Evolutionary conservation across 2,888 invertebrate genomes (phyloP).

Genomic region (Nomada hirtipes): DNA sequence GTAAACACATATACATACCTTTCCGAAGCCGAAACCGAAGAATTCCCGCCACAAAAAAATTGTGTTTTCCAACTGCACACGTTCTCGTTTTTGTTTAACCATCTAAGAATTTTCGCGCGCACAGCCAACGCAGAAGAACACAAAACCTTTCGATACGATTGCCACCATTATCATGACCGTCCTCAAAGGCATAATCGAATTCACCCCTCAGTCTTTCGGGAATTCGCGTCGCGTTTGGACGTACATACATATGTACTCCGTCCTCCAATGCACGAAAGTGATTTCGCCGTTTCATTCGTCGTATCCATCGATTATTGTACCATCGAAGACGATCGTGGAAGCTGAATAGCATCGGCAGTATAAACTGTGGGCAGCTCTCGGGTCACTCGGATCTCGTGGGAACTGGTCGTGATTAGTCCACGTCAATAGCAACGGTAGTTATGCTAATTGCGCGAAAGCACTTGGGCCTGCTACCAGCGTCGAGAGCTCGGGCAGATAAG

Average conservation of each 20-base stretch:
- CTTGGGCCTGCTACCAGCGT: constrained; percentile 73
- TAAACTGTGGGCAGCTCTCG: constrained; percentile 55
- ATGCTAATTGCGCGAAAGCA: constrained; percentile 81
- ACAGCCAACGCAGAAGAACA: neutral
- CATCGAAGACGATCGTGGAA: constrained; percentile 51
- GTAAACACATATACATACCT: neutral
- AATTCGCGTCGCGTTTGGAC: neutral
- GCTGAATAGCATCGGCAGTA: constrained; percentile 40
- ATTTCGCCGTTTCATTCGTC: constrained; percentile 42
- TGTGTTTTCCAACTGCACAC: neutral
- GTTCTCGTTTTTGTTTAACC: too few relatives aligned
- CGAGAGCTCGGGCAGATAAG: constrained; percentile 61
- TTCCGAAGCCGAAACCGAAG: neutral
- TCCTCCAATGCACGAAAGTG: constrained; percentile 31
- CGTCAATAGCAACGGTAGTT: constrained; percentile 80
- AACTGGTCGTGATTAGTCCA: constrained; percentile 81
- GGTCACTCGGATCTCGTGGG: constrained; percentile 78
- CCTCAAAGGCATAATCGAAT: neutral
- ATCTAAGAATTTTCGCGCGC: too few relatives aligned
- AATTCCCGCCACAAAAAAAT: neutral
- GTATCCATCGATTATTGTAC: constrained; percentile 66
- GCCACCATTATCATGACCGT: constrained; percentile 1
- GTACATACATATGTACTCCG: neutral
- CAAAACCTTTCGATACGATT: neutral
- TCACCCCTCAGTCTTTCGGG: neutral